phyloP scores from a whole-genome alignment of 1,140 invertebrate species.

The Lucilia cuprina region DNA sequence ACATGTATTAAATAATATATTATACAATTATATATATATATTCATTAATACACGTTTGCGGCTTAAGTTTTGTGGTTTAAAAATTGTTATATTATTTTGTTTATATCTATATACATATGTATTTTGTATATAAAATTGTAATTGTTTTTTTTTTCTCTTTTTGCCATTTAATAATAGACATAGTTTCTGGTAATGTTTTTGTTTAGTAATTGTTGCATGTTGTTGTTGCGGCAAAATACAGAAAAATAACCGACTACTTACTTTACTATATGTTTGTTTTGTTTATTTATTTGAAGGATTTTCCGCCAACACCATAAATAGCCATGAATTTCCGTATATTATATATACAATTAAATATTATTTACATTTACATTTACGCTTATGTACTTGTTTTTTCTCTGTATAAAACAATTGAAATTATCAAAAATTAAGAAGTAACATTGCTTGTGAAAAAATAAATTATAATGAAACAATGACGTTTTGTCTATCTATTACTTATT shows the following conservation, averaged over 20 bases:
- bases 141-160: too few relatives aligned
- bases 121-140: too few relatives aligned
- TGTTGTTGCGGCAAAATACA: not conserved
- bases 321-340: conserved; percentile 14
- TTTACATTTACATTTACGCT: too few relatives aligned
- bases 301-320: conserved; percentile 17
- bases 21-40: not conserved
- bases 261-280: not conserved
- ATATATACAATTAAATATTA: not conserved
- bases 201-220: conserved; percentile 6
- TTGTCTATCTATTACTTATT: too few relatives aligned
- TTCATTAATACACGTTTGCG: not conserved
- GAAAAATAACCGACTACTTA: not conserved
- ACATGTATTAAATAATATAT: not conserved
- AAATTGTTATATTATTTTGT: not conserved
- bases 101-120: too few relatives aligned
- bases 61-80: conserved; percentile 6
- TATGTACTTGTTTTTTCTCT: too few relatives aligned
- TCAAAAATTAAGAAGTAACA: too few relatives aligned
- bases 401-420: too few relatives aligned
- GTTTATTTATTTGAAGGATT: not conserved
- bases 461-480: too few relatives aligned
- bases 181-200: not conserved
- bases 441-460: too few relatives aligned
- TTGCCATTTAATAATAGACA: too few relatives aligned